Evolutionary conservation across 2,888 invertebrate genomes (phyloP), one percentile per base, ranked within the genome.

Genomic region (Myathropa florea): DNA sequence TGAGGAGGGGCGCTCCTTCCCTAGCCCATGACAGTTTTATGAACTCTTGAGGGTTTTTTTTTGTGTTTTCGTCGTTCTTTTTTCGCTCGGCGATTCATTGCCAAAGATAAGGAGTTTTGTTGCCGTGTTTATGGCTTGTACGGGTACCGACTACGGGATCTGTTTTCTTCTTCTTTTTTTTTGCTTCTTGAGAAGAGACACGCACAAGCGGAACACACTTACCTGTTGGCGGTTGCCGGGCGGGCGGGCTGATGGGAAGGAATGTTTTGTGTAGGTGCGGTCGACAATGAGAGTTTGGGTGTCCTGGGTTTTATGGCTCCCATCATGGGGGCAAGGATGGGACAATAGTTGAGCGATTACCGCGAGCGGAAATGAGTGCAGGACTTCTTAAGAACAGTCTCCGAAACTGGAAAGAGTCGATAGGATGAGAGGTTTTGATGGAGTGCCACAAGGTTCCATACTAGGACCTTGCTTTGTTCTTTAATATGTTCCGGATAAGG

Each of bases 51-150:
- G 64, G 70, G 61, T 81, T 79, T 59, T 28, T 63, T 33, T 61
- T 24, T 57, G 21, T 24, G 75, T 53, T 46, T 46, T 46, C 10
- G 14, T 23, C 24, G 57, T 76, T 60, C 10, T 33, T 33, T 33
- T 33, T 33, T 33, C 2, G 33, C 33, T 33, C 33, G 33, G 78
- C 75, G 86, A 81, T 85, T 81, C 72, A 77, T 81, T 81, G 72
- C 72, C 68, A 72, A 60, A 82, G 86, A 86, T 86, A 86, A 86
- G 82, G 61, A 65, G 55, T 78, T 46, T 46, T 46, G 46, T 46
- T 86, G 78, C 71, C 86, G 73, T 82, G 73, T 86, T 86, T 86
- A 86, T 83, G 83, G 70, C 78, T 82, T 23, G 61, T 59, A 85
- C 26, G 12, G 53, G 46, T 30, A 70, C 64, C 72, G 72, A 77